Evolutionary conservation across 2,797 vertebrate genomes (phyloP), one percentile per base, ranked within the genome.

Genomic region (Anisognathus igniventris): DNA sequence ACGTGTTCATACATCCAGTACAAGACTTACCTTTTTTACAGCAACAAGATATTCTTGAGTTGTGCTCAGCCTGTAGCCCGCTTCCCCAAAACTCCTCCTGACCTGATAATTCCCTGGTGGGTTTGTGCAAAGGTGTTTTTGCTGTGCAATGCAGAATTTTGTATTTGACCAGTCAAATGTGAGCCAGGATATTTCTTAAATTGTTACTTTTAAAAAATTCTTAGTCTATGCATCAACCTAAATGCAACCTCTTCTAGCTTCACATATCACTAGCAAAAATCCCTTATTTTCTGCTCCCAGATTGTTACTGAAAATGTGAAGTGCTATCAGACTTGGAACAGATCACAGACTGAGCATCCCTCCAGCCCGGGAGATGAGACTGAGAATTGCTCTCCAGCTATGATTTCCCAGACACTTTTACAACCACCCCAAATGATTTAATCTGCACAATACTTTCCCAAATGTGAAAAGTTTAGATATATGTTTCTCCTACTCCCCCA

Each of bases 161-260:
- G 8, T 24, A 15, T 80, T 80, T 80, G 33, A 64, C 25, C n/a
- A 45, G 28, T 33, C 25, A 81, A 86, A 89, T 37, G 6, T 5
- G 7, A 80, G 33, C 62, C 28, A 60, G 24, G 37, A 65, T 57
- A 67, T 44, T 91, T 74, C 33, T 53, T 61, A 35, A 16, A 72
- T 10, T 37, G 9, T 24, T 44, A 7, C 10, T 2, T 16, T 11
- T 1, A 0, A 67, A 39, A 0, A 71, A 35, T 58, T 74, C 45
- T 57, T 45, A 37, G 10, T 39, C 7, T 65, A 6, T 18, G 33
- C 19, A 50, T 57, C 67, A 68, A 60, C 12, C 47, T 51, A 30
- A 13, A 12, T 3, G 10, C 14, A 81, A 16, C 9, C 6, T 56
- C 31, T 89, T 91, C 53, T 61, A 33, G 25, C 9, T 75, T 81